Base-by-base conservation (phyloP, 2,797 vertebrate genomes). In the Ataeniobius toweri region DNA sequence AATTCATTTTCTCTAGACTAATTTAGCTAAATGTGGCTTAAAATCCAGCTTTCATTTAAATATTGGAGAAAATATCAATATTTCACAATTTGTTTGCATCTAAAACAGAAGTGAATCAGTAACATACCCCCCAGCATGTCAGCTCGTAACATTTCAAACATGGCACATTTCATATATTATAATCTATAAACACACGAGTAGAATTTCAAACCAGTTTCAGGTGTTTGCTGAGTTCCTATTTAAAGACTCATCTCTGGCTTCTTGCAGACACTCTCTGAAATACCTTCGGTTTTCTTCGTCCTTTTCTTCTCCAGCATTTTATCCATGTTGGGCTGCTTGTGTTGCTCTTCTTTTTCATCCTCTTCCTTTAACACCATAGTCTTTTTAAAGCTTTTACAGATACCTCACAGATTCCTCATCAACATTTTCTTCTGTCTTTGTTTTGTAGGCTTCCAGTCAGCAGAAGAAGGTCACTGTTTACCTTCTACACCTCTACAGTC, bases 401-500 rank as follows among this genome's bases (percentile, higher is more conserved):
- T 13, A 13, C 31, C 16, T 24, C 4, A 39, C 13, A 44, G 39
- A 1, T 53, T 41, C 50, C 4, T n/a, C 26, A 24, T 46, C 26
- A 1, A 7, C 20, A 4, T 36, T 50, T 50, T 22, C 28, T 22
- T n/a, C 13, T 12, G n/a, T 46, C 39, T 59, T 18, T 18, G 1
- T 36, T 36, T 0, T n/a, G 22, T 44, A 1, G 10, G 24, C 51
- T 58, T 44, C 31, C 8, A 44, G 14, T 9, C 20, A 44, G 79
- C 10, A 50, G 26, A 61, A 59, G 73, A 59, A 10, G 24, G 77
- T 24, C 46, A 13, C 36, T 1, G 22, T 50, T 24, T 28, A 31
- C 58, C 4, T 63, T 67, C 80, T 95, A 96, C 9, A 95, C 95
- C 80, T 95, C 95, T 5, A 96, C 88, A 48, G 94, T 95, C 89